These are phyloP conservation scores for Varanus komodoensis DNA, from an alignment of 2,113 vertebrate genomes.

Conservation along the genomic window DNA sequence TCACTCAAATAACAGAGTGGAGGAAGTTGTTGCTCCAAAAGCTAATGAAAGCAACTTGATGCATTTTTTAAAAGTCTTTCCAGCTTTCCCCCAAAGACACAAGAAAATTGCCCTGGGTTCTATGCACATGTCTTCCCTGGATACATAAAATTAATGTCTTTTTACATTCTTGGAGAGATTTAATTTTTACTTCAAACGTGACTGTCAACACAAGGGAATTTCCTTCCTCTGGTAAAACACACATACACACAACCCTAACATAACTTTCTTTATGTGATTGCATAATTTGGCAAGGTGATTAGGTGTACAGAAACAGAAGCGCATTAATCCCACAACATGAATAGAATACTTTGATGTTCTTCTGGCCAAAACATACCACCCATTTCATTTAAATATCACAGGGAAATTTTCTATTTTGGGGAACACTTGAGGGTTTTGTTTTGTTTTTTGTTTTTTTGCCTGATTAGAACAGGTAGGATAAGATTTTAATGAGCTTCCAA, in stretches of 20 bases:
- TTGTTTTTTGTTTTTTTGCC: constrained; percentile 30
- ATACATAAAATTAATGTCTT: constrained; percentile 51
- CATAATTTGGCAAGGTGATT: constrained; percentile 72
- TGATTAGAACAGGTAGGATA: constrained; percentile 65
- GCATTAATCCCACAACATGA: constrained; percentile 74
- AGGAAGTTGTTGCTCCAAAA: constrained; percentile 51
- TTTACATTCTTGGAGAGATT: constrained; percentile 53
- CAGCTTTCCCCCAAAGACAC: constrained; percentile 43
- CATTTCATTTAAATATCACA: constrained; percentile 81
- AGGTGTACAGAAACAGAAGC: constrained; percentile 63
- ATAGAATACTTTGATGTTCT: constrained; percentile 79
- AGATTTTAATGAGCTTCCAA: constrained; percentile 72
- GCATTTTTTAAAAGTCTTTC: constrained; percentile 54
- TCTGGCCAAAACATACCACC: constrained; percentile 55
- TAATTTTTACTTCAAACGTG: constrained; percentile 60
- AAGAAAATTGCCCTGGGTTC: constrained; percentile 56
- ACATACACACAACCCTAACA: constrained; percentile 19
- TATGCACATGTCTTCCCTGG: constrained; percentile 45
- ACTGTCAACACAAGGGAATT: constrained; percentile 63
- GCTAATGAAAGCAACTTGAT: constrained; percentile 40
- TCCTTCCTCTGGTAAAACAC: constrained; percentile 54
- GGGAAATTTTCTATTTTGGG: constrained; percentile 57
- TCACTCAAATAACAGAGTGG: constrained; percentile 42
- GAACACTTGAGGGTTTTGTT: constrained; percentile 7
- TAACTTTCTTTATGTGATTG: constrained; percentile 66